Conservation (phyloP, 1,140 invertebrate genomes). For the Ips nitidus region DNA sequence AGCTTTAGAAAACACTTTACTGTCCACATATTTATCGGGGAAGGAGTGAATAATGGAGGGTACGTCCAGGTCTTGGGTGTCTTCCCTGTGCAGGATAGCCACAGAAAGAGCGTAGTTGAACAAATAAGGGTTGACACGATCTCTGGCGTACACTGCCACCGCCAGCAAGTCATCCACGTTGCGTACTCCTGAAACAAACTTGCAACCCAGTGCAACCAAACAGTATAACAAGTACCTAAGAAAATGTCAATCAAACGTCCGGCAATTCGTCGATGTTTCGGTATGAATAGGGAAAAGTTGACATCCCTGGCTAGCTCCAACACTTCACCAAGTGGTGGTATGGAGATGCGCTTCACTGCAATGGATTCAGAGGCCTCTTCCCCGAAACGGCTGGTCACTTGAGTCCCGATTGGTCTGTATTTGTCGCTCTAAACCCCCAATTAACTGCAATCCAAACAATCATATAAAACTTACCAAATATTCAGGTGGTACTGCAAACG, state of each 20-base stretch:
- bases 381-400: slow-evolving; percentile 56
- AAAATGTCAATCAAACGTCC: slow-evolving; percentile 72
- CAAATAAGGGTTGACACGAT: slow-evolving; percentile 74
- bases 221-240: slow-evolving; percentile 47
- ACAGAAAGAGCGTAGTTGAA: slow-evolving; percentile 78
- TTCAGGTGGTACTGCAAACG: slow-evolving; percentile 62
- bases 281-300: slow-evolving; percentile 76
- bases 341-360: slow-evolving; percentile 64
- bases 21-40: slow-evolving; percentile 77
- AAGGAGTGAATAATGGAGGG: slow-evolving; percentile 72
- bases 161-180: slow-evolving; percentile 71
- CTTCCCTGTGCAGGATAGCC: slow-evolving; percentile 71
- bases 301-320: slow-evolving; percentile 66
- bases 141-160: slow-evolving; percentile 68
- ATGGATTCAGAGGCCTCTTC: slow-evolving; percentile 58
- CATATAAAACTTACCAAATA: slow-evolving; percentile 42
- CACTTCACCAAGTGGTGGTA: slow-evolving; percentile 69
- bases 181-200: slow-evolving; percentile 57
- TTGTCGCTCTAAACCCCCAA: slow-evolving; percentile 24
- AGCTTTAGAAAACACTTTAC: slow-evolving; percentile 66
- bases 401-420: slow-evolving; percentile 35
- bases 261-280: slow-evolving; percentile 68
- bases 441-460: neutral
- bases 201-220: neutral
- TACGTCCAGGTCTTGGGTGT: slow-evolving; percentile 70